These are phyloP conservation scores for Podarcis raffonei DNA, from an alignment of 2,113 vertebrate genomes.

Conservation along the genomic window DNA sequence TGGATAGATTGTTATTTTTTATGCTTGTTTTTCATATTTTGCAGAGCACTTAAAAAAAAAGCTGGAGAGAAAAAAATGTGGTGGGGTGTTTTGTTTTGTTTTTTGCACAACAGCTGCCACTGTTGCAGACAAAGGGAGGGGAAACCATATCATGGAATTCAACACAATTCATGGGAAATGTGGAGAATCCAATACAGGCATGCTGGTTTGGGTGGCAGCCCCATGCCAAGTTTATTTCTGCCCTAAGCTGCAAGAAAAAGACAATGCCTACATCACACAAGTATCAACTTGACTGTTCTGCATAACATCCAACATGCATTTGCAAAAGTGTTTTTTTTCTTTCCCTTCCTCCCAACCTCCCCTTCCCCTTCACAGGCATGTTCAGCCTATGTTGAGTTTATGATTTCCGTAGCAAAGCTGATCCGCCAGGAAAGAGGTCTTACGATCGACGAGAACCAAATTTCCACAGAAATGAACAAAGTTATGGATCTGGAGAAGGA, in stretches of 20 bases:
- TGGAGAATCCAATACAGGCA: background rate
- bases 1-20: too few species aligned
- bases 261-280: background rate
- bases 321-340: constrained; percentile 5
- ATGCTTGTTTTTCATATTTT: too few species aligned
- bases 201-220: background rate
- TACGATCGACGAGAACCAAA: constrained; percentile 65
- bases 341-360: background rate
- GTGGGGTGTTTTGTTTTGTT: too few species aligned
- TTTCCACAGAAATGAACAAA: constrained; percentile 80
- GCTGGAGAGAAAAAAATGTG: too few species aligned
- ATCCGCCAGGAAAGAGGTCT: constrained; percentile 84
- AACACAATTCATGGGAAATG: background rate
- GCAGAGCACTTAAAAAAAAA: too few species aligned
- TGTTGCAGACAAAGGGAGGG: background rate
- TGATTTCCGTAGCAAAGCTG: constrained; percentile 88
- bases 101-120: too few species aligned
- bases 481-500: constrained; percentile 91
- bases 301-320: background rate
- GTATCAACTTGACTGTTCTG: background rate
- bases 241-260: background rate
- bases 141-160: background rate
- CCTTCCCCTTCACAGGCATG: constrained; percentile 80
- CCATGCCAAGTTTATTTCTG: too few species aligned
- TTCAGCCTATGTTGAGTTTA: constrained; percentile 88